Evolutionary conservation across 2,888 invertebrate genomes (phyloP), one percentile per base, ranked within the genome.

Genomic region (Cylindroiulus punctatus): DNA sequence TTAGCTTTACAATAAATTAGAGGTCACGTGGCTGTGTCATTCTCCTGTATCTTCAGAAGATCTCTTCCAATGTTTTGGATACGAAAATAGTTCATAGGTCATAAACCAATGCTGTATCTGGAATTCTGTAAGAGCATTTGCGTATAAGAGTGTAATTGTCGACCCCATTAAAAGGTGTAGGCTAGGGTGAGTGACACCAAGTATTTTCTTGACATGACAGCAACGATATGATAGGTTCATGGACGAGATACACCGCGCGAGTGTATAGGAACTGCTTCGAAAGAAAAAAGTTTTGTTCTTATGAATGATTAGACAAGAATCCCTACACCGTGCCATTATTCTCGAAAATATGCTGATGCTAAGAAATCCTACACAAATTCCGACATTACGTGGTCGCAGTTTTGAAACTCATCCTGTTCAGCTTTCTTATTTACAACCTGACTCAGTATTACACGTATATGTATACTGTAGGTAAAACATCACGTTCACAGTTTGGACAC

Each of bases 121-220:
- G 26, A 76, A 76, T 76, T 22, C 76, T 26, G 76, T 14, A 30
- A 36, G 44, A 12, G 76, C 12, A 76, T 52, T 76, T 76, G 76
- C 10, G 30, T 30, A 76, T 76, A 30, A 30, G 76, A 12, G 76
- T 76, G 22, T 76, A 76, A 76, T 76, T 76, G 76, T 76, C 30
- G 76, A 76, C 76, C 76, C 76, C 76, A 76, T 76, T 76, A 76
- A 76, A 65, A 76, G 76, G 76, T 76, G 76, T 76, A 76, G 76
- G 76, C 76, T 76, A 76, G 76, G 76, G 76, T 76, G 76, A 76
- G 76, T 76, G 76, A 76, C 76, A 76, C 22, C 14, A 30, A 76
- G 30, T 76, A 76, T 30, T 76, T 22, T 30, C 76, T 76, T 76
- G 30, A 30, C 30, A 14, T 30, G 30, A 30, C 76, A 76, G 14